Evolutionary conservation across 2,888 invertebrate genomes (phyloP).

Genomic region (Choristoneura rosaceana): DNA sequence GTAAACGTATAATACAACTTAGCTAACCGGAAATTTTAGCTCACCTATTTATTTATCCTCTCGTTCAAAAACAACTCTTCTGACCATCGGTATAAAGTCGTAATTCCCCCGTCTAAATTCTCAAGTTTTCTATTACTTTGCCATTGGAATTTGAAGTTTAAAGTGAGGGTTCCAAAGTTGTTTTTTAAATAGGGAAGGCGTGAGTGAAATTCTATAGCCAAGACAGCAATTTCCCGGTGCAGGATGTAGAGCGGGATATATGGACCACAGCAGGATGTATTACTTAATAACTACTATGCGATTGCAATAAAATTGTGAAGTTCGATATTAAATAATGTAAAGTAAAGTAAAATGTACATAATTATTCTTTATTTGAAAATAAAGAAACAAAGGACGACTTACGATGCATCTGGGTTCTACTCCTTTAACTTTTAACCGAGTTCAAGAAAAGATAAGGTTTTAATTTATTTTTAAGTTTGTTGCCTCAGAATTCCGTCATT

Average conservation of each 20-base stretch:
- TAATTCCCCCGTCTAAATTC: not conserved
- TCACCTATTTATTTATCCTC: not conserved
- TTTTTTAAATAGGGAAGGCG: conserved; percentile 8
- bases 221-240: conserved; percentile 32
- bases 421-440: no score
- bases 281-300: conserved; percentile 29
- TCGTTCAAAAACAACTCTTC: conserved; percentile 1
- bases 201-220: conserved; percentile 21
- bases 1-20: conserved; percentile 18
- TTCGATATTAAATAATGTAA: not conserved
- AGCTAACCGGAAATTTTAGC: conserved; percentile 29
- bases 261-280: conserved; percentile 31
- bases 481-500: no score
- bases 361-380: no score
- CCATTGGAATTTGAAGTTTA: conserved; percentile 9
- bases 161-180: not conserved
- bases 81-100: not conserved
- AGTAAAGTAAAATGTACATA: not conserved
- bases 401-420: no score
- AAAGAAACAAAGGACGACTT: no score
- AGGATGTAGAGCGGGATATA: conserved; percentile 29
- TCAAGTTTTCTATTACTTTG: not conserved
- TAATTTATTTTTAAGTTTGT: no score
- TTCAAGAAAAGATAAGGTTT: no score
- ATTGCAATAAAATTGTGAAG: conserved; percentile 4